These are phyloP conservation scores for Psephotus haematonotus DNA, from an alignment of 2,113 vertebrate genomes.

Conservation along the genomic window DNA sequence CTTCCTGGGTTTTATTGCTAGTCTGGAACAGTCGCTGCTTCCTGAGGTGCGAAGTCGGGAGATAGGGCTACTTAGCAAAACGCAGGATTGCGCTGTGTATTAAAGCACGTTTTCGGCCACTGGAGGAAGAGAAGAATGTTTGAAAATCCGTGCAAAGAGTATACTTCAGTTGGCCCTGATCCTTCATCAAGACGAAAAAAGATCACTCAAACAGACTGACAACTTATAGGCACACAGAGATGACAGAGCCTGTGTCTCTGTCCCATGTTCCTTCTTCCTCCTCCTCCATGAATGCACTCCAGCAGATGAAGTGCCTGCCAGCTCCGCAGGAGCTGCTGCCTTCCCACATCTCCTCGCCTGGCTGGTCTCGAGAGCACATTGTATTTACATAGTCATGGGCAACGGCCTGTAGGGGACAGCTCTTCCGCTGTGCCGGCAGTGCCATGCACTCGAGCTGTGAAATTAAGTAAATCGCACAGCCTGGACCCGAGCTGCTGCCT, in stretches of 20 bases:
- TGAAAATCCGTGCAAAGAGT: not conserved
- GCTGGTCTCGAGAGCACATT: not conserved
- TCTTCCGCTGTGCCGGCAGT: not conserved
- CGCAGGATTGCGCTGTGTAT: not conserved
- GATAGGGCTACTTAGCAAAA: not conserved
- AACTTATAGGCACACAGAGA: not conserved
- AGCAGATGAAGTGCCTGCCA: not conserved
- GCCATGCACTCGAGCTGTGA: not conserved
- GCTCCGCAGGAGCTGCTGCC: not conserved
- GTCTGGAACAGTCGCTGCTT: not conserved
- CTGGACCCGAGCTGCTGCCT: not conserved
- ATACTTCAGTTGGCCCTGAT: not conserved
- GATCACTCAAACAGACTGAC: not conserved
- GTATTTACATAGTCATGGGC: conserved; percentile 41
- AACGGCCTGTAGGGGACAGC: not conserved
- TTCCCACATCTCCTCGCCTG: not conserved
- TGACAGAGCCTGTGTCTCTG: not conserved
- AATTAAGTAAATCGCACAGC: not conserved
- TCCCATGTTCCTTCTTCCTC: not conserved
- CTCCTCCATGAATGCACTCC: not conserved
- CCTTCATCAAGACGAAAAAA: not conserved
- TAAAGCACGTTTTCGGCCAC: not conserved
- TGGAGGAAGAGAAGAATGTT: not conserved
- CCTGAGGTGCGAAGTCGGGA: not conserved
- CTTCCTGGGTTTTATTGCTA: not conserved